Percentiles rank a stretch among this genome's conserved stretches.
Evolutionary conservation across 2,888 invertebrate species (phyloP).

Genomic region (Strigamia crassipes): DNA sequence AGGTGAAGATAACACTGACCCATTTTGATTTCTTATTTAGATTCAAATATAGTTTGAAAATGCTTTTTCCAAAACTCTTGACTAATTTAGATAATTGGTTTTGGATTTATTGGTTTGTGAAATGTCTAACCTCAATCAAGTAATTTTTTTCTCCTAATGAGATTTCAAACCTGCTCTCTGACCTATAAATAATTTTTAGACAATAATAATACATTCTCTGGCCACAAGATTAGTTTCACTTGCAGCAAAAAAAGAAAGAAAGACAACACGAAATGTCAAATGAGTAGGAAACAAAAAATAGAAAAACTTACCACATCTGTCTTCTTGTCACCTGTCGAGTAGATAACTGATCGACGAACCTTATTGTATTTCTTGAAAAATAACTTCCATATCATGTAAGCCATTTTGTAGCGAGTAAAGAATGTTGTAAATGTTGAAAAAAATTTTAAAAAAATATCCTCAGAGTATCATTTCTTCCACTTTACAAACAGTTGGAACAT

Average conservation of each 20-base stretch:
- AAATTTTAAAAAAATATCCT: conserved; percentile 23
- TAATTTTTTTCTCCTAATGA: not conserved
- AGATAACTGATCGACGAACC: conserved; percentile 14
- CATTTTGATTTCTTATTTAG: conserved; percentile 27
- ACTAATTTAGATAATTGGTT: conserved; percentile 21
- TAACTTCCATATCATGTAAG: conserved; percentile 18
- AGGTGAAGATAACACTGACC: conserved; percentile 1
- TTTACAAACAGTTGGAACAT: not conserved
- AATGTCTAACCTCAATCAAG: conserved; percentile 25
- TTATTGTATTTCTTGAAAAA: conserved; percentile 7
- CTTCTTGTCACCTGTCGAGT: conserved; percentile 23
- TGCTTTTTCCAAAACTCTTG: not conserved
- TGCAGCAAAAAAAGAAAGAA: not conserved
- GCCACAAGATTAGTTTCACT: not conserved
- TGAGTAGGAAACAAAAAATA: not conserved
- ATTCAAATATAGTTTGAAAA: not conserved
- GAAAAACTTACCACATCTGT: conserved; percentile 7
- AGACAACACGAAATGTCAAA: not conserved
- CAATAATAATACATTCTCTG: not conserved
- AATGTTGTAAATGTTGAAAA: not conserved
- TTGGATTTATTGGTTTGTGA: conserved; percentile 30
- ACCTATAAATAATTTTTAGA: conserved; percentile 17
- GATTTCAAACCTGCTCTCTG: conserved; percentile 16
- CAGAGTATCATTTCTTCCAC: conserved; percentile 7
- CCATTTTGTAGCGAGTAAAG: not conserved